Percentiles rank a stretch among this genome's conserved stretches.
Evolutionary conservation across 2,888 invertebrate species (phyloP).

Genomic region (Euplagia quadripunctaria): DNA sequence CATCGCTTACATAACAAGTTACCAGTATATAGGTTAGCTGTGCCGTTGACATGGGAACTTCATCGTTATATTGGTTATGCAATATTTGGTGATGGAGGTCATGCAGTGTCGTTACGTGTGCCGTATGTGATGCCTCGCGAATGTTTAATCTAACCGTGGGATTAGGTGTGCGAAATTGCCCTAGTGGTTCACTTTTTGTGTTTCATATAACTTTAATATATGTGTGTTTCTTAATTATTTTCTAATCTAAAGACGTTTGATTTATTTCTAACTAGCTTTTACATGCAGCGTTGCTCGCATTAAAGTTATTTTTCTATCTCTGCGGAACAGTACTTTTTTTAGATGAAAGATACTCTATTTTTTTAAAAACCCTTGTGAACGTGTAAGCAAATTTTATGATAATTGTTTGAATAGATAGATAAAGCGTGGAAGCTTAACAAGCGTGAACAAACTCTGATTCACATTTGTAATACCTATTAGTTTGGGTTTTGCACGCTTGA

Average conservation of each 20-base stretch:
- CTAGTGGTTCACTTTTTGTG: slow-evolving; percentile 3
- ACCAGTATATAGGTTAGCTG: slow-evolving; percentile 48
- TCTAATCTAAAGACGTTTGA: not conserved
- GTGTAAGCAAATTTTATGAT: no score
- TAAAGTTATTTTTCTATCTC: no score
- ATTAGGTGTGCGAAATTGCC: slow-evolving; percentile 24
- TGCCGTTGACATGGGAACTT: slow-evolving; percentile 64
- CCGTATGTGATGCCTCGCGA: slow-evolving; percentile 44
- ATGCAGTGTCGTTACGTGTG: slow-evolving; percentile 68
- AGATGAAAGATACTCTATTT: no score
- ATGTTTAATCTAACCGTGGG: slow-evolving; percentile 41
- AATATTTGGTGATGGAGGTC: slow-evolving; percentile 69
- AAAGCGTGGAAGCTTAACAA: no score
- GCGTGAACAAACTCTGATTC: no score
- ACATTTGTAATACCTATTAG: no score
- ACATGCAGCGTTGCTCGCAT: not conserved
- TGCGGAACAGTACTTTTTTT: no score
- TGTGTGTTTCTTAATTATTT: not conserved
- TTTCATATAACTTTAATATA: no score
- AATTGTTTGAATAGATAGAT: no score
- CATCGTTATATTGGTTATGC: slow-evolving; percentile 60
- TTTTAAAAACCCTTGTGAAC: no score
- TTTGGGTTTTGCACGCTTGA: no score
- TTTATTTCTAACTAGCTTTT: not conserved
- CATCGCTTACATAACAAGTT: slow-evolving; percentile 43